Evolutionary conservation across 1,140 invertebrate genomes (phyloP), one percentile per base, ranked within the genome.

Genomic region (Caenorhabditis remanei): DNA sequence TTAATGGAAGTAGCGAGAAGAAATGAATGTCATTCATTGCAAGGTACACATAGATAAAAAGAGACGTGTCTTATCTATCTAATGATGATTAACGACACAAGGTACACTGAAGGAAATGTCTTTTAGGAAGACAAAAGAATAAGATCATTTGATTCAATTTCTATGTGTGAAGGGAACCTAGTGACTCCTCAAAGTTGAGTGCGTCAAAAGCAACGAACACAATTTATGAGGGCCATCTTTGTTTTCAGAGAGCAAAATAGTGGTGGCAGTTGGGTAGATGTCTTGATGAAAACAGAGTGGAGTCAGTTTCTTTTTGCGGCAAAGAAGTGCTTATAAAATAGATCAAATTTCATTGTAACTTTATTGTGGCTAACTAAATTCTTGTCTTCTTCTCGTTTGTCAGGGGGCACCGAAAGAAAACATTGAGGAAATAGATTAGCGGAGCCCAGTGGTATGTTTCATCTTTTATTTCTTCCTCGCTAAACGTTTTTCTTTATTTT

Each of bases 251-350:
- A 32, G 65, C 40, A 46, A 71, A 21, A 63, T 24, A 21, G 19
- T 32, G 58, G 24, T 13, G 41, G 40, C 4, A 43, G 65, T n/a
- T 71, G 61, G 13, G 21, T 58, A n/a, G 61, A 13, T 21, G 61
- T 32, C 24, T 13, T 21, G 9, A 24, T 21, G 21, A 79, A 50
- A 79, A 79, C 71, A 79, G 53, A 79, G n/a, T 43, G 67, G 19
- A 75, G 43, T 75, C 21, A 75, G 71, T 79, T n/a, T 79, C 46
- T 24, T 79, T 53, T 79, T 79, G 71, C 46, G 71, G 43, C 46
- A 50, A 79, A 24, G 53, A n/a, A 50, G 71, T 79, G 71, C 71
- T 79, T 43, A 32, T 79, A 50, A 43, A 50, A 50, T 32, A n/a
- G 16, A 79, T 79, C 71, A 24, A 79, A 50, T 79, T 50, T 50